Evolutionary conservation across 1,140 invertebrate genomes (phyloP).

Genomic region (Andricus grossulariae): DNA sequence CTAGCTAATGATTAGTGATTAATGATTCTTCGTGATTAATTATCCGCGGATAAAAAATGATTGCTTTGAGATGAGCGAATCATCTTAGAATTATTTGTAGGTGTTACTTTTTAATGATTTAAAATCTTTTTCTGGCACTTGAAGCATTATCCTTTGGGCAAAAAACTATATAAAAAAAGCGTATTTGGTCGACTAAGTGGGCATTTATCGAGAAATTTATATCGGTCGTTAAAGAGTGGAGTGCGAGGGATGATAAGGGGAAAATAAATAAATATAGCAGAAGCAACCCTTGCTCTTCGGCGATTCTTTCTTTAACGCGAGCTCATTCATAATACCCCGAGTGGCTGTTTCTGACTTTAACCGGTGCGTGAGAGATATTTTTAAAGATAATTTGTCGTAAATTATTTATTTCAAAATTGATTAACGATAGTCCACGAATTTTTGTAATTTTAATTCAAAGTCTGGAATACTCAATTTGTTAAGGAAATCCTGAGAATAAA

Average conservation of each 20-base stretch:
- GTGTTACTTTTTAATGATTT: background rate
- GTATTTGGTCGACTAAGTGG: constrained; percentile 12
- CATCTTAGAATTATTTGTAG: background rate
- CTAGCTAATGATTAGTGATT: constrained; percentile 12
- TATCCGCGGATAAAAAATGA: background rate
- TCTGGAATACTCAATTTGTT: too few species aligned
- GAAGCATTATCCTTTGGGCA: background rate
- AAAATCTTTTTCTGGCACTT: background rate
- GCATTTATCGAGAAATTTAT: constrained; percentile 46
- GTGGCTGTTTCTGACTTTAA: constrained; percentile 37
- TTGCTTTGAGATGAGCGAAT: background rate
- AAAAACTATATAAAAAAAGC: background rate
- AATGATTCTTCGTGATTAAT: background rate
- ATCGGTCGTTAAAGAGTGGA: constrained; percentile 43
- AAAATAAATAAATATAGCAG: constrained; percentile 47
- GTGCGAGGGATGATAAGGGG: constrained; percentile 35
- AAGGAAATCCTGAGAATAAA: background rate
- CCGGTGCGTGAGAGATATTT: background rate
- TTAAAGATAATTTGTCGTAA: background rate
- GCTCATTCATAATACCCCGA: constrained; percentile 41
- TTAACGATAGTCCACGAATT: too few species aligned
- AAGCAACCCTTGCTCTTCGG: constrained; percentile 35
- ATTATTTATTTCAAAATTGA: too few species aligned
- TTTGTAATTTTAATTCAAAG: too few species aligned
- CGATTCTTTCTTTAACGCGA: constrained; percentile 39